Evolutionary conservation across 1,140 invertebrate genomes (phyloP), one percentile per base, ranked within the genome.

Genomic region (Calephelis nemesis): DNA sequence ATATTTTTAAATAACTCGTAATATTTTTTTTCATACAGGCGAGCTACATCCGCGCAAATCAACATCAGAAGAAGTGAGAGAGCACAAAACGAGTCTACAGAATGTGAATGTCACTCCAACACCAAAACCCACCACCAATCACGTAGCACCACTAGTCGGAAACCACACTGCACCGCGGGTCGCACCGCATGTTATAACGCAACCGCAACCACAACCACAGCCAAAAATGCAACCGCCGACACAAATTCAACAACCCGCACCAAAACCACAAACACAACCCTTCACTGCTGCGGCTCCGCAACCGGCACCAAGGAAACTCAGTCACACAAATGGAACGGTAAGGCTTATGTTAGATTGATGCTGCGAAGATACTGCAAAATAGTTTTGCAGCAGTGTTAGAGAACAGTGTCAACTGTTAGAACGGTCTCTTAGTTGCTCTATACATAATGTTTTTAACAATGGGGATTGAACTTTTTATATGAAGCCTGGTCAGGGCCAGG

Each of bases 271-370:
- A 69, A 80, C 76, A 65, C 78, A 82, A 71, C 73, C 75, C 62
- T 74, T 73, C 64, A 77, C 71, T 40, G 75, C 76, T 64, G 69
- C 82, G 15, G 78, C 90, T 62, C 92, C 91, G 60, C 91, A 92
- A 75, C 92, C 90, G 0, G 90, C 92, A 67, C 90, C 92, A 12
- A 76, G 92, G 72, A 87, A 87, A 81, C 78, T 92, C 50, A 90
- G 87, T 71, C 87, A 91, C 70, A 69, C 82, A 7, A 91, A 88
- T 65, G 86, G 87, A 75, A 85, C 84, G 86, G 84, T 88, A 79
- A 86, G 81, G 73, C 63, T 52, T 13, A 52, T 9, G 8, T n/a
- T 50, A 15, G 49, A 10, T 65, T 30, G 30, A 6, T 15, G 12
- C 1, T 50, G 30, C 3, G 30, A 3, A 30, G 30, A 30, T 30